Evolutionary conservation across 2,888 invertebrate species (phyloP), one percentile per base, ranked within the genome.

Genomic region (Hemicrepidius hirtus): DNA sequence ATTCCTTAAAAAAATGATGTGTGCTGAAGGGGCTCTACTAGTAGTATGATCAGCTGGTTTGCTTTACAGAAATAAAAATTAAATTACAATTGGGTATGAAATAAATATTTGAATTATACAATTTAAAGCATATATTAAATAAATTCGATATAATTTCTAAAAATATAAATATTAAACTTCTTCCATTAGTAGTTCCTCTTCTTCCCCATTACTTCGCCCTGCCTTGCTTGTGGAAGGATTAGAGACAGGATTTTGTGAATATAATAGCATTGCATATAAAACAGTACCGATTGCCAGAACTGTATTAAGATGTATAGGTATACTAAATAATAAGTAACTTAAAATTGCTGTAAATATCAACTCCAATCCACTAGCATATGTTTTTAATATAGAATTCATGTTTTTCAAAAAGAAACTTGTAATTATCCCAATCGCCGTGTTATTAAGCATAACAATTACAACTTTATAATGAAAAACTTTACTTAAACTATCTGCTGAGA

Each of bases 321-420:
- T 97, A 77, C 91, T 91, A 85, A 98, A 97, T 59, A 97, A 86
- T 59, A 96, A 84, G 89, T 94, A 96, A 80, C 96, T 95, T 0
- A 97, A 88, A 12, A 97, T 88, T 0, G 97, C 97, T 0, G 97
- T 97, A 81, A 98, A 94, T 65, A 97, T 89, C 35, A 98, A 87
- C 84, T 98, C 98, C 79, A 98, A 87, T 12, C 97, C 97, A 87
- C 97, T 96, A 0, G 98, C 98, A 86, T 97, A 98, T 0, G 97
- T 97, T 88, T 98, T 98, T 65, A 98, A 88, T 82, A 98, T 97
- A 0, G 97, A 97, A 86, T 98, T 98, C 80, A 98, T 89, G 80
- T 94, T 95, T 85, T 96, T 95, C 21, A 98, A 88, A 84, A 98
- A 98, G 85, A 98, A 95, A 86, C 96, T 96, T 0, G 97, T 97